Base-by-base conservation (phyloP, 2,113 vertebrate genomes). In the Odocoileus hemionus region DNA sequence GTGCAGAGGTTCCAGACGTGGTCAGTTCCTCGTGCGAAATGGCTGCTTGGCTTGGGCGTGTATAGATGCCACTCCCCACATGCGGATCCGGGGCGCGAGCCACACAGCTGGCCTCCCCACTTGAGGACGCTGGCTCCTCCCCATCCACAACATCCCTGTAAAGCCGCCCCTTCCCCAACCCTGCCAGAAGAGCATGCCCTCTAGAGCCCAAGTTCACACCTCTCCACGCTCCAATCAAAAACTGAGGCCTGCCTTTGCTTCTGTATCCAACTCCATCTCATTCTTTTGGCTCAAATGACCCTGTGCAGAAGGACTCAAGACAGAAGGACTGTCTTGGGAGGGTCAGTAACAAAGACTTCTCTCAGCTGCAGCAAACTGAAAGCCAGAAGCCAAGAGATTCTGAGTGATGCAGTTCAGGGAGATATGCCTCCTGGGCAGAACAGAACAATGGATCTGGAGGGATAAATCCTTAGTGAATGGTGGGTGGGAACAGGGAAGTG, bases 51-150 rank as follows among this genome's bases (percentile, higher is more conserved):
- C 17, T 52, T 52, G 78, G 47, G 47, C 1, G 1, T 33, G 10
- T 52, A 2, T 21, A 52, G 47, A n/a, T 6, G 78, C 47, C 47
- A 19, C 78, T 52, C 6, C 19, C 33, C 19, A 23, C 50, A 5
- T 21, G 16, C 3, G 3, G 21, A 36, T 83, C 79, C 36, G 19
- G 19, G 6, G 6, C 6, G 0, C 12, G 6, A 55, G n/a, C 45
- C 2, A 14, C 80, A 36, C n/a, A 5, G 21, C 80, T n/a, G 79
- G 6, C 14, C 11, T 52, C 11, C 19, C 50, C n/a, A 3, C 79
- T 52, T n/a, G 79, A n/a, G 79, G 11, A 7, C 1, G 1, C 33
- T n/a, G 50, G 47, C 50, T 54, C 33, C 79, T n/a, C 30, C 78
- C 79, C 30, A n/a, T 33, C 26, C 17, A 21, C 79, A n/a, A 25